Conservation (phyloP, 2,113 vertebrate genomes). For the Phrynosoma platyrhinos region DNA sequence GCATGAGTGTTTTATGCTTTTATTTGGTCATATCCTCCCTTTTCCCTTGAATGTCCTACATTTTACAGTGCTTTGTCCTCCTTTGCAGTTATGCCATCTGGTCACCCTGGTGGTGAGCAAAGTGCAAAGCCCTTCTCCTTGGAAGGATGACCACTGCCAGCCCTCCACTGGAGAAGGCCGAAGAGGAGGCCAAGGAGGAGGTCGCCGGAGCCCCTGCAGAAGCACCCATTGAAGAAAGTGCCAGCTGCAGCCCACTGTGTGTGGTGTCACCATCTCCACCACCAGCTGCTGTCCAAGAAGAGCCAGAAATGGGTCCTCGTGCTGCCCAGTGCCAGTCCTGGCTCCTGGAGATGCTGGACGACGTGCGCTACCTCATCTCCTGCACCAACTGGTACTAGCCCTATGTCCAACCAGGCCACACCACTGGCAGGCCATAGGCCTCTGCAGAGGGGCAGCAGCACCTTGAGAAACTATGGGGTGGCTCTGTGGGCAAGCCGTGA, state of each 20-base stretch:
- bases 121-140: not conserved
- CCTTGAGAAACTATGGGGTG: not conserved
- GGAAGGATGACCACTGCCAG: not conserved
- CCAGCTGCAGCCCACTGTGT: not conserved
- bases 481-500: not conserved
- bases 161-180: not conserved
- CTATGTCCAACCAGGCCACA: too few species aligned
- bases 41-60: too few species aligned
- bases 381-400: constrained; percentile 66
- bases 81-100: too few species aligned
- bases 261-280: not conserved
- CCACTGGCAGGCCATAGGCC: too few species aligned
- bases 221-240: not conserved
- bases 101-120: too few species aligned
- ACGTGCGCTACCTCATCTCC: constrained; percentile 55
- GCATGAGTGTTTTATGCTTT: too few species aligned
- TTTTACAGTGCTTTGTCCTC: too few species aligned
- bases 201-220: accelerated
- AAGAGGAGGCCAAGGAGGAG: not conserved
- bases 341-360: constrained; percentile 46
- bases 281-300: not conserved
- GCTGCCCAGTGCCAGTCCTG: not conserved
- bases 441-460: too few species aligned
- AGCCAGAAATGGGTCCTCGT: not conserved
- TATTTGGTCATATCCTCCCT: too few species aligned